Base-by-base conservation (phyloP, 2,797 vertebrate genomes). In the Parotocinclus haroldoi region DNA sequence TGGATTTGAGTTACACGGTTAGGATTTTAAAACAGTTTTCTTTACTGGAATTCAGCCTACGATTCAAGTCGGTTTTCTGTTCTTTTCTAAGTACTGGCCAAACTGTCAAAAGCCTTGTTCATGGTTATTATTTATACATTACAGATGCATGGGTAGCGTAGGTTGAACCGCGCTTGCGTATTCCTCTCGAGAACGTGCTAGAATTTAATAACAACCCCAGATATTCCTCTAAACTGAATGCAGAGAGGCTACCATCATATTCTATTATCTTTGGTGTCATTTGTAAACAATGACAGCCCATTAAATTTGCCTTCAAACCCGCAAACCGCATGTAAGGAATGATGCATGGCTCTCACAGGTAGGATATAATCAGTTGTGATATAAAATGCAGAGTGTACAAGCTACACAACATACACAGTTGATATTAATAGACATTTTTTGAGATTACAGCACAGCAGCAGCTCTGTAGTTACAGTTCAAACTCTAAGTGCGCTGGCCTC, bases 391-490 rank as follows among this genome's bases (percentile, higher is more conserved):
- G 13, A 10, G 27, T 45, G 17, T 42, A 52, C 57, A 53, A 49
- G 14, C 42, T 49, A 36, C 48, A 58, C 19, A 56, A 37, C 40
- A 59, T 44, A 64, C 27, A 27, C 27, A 27, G 27, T 27, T 27
- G 27, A 27, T 27, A 27, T 27, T 27, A 27, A 27, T 27, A 27
- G 27, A 42, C 40, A 11, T 42, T 42, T 42, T 9, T 42, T 9
- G 40, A 4, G 54, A 63, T 40, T 52, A 37, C 54, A 63, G 62
- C 68, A 60, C 45, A 51, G 60, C 52, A 16, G 44, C 52, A 59
- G 61, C 46, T 14, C 55, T 37, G 42, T 58, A 69, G 69, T 74
- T 65, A 61, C 58, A 40, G 58, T 51, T 57, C 39, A 56, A 27
- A 49, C 50, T 58, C 56, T 40, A 69, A 69, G 64, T 72, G 52